Base-by-base conservation (phyloP, 2,888 invertebrate species). In the Anthrax anthrax region DNA sequence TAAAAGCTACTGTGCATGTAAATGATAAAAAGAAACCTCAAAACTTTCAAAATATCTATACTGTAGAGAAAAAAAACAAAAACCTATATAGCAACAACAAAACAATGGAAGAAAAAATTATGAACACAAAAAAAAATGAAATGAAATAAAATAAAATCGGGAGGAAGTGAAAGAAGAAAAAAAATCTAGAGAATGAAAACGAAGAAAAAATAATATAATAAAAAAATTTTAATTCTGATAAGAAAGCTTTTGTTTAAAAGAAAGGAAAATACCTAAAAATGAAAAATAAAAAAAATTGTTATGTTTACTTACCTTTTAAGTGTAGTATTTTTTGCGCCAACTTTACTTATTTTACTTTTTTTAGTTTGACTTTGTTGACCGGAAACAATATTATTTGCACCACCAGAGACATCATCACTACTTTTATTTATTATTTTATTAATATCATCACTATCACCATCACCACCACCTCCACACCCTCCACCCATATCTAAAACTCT, bases 241-340 rank as follows among this genome's bases (percentile, higher is more conserved):
- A n/a, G n/a, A n/a, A n/a, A n/a, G n/a, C n/a, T n/a, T n/a, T n/a
- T n/a, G n/a, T n/a, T n/a, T n/a, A n/a, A n/a, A n/a, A n/a, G n/a
- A n/a, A n/a, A n/a, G n/a, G n/a, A n/a, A n/a, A n/a, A n/a, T n/a
- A n/a, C n/a, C n/a, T n/a, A n/a, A n/a, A n/a, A n/a, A n/a, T n/a
- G n/a, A n/a, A n/a, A n/a, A n/a, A n/a, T n/a, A n/a, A n/a, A n/a
- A n/a, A n/a, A n/a, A n/a, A 23, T 23, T 23, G 23, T 23, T 23
- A 23, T 23, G 8, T 23, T n/a, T 16, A 57, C 58, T 49, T 46
- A 67, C 65, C 67, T 62, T 54, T 66, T 66, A 19, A 66, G 58
- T 39, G 66, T 62, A 45, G 64, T 64, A 56, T 58, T 61, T 57
- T 67, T 67, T 27, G 63, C 58, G 18, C 50, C 52, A 53, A 65